Evolutionary conservation across 2,797 vertebrate species (phyloP).

Genomic region (Eptatretus atami): DNA sequence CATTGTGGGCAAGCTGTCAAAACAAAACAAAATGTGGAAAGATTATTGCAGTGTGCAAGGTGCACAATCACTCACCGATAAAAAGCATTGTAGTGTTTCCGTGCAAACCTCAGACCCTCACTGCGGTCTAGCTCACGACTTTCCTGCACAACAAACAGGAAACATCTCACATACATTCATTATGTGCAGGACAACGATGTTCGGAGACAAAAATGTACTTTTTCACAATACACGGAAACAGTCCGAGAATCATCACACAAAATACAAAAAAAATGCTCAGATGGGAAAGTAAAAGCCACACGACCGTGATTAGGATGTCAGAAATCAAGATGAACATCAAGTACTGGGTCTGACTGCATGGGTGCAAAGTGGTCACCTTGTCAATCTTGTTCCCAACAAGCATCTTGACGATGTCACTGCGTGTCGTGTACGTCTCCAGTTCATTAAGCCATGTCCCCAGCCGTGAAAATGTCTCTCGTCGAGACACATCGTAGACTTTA

Average conservation of each 20-base stretch:
- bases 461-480: constrained; percentile 69
- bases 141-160: constrained; percentile 25
- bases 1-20: no score
- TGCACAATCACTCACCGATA: constrained; percentile 33
- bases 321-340: no score
- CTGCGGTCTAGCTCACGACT: constrained; percentile 63
- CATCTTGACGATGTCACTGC: constrained; percentile 91
- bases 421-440: constrained; percentile 77
- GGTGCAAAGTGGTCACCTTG: constrained; percentile 27
- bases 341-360: no score
- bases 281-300: no score
- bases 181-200: no score
- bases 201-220: no score
- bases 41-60: background rate
- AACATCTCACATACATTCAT: background rate
- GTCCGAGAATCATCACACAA: no score
- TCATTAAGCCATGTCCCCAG: constrained; percentile 87
- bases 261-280: no score
- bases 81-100: constrained; percentile 98
- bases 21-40: no score
- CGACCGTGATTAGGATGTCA: no score
- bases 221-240: no score
- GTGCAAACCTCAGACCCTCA: constrained; percentile 80
- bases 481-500: constrained; percentile 76
- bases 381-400: constrained; percentile 97